Conservation (phyloP, 1,140 invertebrate genomes). For the Meloidogyne floridensis region DNA sequence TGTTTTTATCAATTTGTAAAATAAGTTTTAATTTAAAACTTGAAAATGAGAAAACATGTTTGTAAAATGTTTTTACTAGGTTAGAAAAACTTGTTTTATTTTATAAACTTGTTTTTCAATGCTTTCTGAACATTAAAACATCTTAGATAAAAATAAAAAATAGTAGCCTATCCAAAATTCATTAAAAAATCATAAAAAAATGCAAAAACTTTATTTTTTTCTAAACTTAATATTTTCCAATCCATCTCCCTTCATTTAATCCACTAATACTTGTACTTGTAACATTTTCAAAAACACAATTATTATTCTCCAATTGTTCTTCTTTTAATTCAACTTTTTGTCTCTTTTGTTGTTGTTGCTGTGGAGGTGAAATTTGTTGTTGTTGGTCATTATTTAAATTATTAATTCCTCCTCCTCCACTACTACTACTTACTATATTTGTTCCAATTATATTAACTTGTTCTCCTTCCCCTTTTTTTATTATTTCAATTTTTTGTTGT, state of each 20-base stretch:
- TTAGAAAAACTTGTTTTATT: no score
- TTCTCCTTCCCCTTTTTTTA: not conserved
- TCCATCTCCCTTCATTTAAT: conserved; percentile 1
- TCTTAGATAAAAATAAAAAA: no score
- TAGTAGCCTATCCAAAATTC: no score
- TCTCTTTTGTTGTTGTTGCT: not conserved
- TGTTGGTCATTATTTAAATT: not conserved
- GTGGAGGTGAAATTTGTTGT: not conserved
- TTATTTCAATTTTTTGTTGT: conserved; percentile 2
- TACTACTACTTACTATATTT: not conserved
- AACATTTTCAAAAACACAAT: not conserved
- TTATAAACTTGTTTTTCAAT: no score
- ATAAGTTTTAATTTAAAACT: no score
- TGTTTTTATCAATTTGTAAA: no score
- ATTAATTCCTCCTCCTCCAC: not conserved
- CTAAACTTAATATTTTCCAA: not conserved
- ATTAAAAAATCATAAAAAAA: no score
- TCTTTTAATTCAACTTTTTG: conserved; percentile 9
- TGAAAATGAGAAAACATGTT: no score
- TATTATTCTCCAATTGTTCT: not conserved
- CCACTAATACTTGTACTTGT: not conserved
- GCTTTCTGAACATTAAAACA: no score
- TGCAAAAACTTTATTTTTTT: no score
- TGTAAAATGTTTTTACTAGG: no score
- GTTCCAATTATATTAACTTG: not conserved